Base-by-base conservation (phyloP, 1,140 invertebrate species). In the Thrips palmi region DNA sequence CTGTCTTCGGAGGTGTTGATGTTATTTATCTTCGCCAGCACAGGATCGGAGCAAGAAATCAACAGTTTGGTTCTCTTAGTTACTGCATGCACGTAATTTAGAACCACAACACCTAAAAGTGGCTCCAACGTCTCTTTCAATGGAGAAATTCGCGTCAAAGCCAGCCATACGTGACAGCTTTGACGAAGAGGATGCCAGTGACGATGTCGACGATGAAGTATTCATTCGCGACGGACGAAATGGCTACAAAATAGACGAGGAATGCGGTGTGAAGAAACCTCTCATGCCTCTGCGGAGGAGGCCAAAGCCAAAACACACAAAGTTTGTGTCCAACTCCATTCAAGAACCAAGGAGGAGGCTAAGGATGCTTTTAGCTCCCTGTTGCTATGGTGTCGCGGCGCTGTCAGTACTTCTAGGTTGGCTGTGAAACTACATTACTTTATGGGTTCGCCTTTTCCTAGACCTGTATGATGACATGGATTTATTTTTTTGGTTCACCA, bases 171-270 rank as follows among this genome's bases (percentile, higher is more conserved):
- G 51, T 35, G 63, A 65, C 37, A 62, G 56, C 37, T 58, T 57
- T 29, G 63, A 64, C 17, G 70, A 72, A 27, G 69, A 71, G 29
- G 68, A 72, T 48, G 44, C 67, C 12, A 70, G 67, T 41, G 51
- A 53, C 42, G 76, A 79, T 53, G 67, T 77, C 3, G 77, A 80
- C 48, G 77, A 80, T 52, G 73, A 76, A 51, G 77, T 81, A 11
- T 80, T 81, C 47, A 77, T 79, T 42, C 60, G 74, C 43, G 73
- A 78, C 60, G 73, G 74, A 7, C 66, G 68, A 55, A 70, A 64
- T 48, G 64, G 66, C 23, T 65, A 56, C 40, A 60, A 63, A 45
- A 50, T 72, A 42, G 70, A 73, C 46, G 70, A 75, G 44, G 71
- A 77, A 45, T 58, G 68, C 33, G 71, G 70, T 3, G 65, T 77